Evolutionary conservation across 30 jellyfish, hydroid and myxozoan genomes (phyloP).

Genomic region (Phacellophora camtschatica): DNA sequence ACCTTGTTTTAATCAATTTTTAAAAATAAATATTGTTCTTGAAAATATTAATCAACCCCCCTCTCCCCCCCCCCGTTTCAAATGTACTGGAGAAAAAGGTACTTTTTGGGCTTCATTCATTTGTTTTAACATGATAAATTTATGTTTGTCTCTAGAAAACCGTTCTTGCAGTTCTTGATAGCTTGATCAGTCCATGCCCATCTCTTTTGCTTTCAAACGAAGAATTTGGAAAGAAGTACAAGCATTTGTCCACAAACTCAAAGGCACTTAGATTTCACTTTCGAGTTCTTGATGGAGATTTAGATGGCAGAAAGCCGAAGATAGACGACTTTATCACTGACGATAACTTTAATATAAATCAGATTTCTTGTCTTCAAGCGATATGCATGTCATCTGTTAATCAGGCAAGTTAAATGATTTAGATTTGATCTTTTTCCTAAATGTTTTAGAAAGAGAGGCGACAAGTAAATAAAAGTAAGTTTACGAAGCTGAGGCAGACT

Average conservation of each 20-base stretch:
- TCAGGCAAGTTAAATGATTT: not conserved
- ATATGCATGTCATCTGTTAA: conserved; percentile 14
- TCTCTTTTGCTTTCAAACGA: conserved; percentile 26
- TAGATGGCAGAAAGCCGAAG: conserved; percentile 53
- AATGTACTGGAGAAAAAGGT: too few species aligned
- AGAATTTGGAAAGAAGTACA: conserved; percentile 4
- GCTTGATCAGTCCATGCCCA: conserved; percentile 54
- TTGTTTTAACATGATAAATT: too few species aligned
- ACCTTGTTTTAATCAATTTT: too few species aligned
- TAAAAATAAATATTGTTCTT: too few species aligned
- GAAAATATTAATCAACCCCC: too few species aligned
- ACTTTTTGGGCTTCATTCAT: too few species aligned
- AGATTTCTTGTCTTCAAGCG: conserved; percentile 39
- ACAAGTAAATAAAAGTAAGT: too few species aligned
- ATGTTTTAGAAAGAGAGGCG: too few species aligned
- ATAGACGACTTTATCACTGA: not conserved
- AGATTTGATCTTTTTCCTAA: too few species aligned
- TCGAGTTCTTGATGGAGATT: conserved; percentile 79
- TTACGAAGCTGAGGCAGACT: too few species aligned
- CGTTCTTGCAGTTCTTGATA: conserved; percentile 75
- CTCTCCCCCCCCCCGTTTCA: too few species aligned
- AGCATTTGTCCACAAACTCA: not conserved
- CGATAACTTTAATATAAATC: not conserved
- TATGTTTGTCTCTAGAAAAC: conserved; percentile 85
- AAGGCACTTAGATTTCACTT: conserved; percentile 42